Percentiles rank a stretch among this genome's conserved stretches.
Conservation (phyloP, 2,797 vertebrate genomes). For the Lerista edwardsae region DNA sequence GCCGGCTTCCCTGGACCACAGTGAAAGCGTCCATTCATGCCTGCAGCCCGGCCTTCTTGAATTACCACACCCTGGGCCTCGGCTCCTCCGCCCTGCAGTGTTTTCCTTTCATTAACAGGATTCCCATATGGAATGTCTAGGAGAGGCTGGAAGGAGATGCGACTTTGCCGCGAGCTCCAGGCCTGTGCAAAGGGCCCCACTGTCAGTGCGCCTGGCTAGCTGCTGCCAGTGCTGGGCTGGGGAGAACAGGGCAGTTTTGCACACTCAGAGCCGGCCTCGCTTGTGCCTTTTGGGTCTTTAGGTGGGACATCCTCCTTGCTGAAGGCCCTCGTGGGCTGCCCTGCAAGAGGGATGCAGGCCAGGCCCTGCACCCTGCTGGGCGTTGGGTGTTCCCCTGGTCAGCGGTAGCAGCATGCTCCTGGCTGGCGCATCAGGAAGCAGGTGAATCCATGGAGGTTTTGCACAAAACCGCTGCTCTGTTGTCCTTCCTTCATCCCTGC, state of each 20-base stretch:
- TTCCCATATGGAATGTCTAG: constrained; percentile 67
- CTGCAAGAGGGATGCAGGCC: not conserved
- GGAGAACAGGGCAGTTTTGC: not conserved
- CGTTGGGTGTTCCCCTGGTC: too few species aligned
- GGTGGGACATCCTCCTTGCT: not conserved
- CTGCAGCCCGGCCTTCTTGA: constrained; percentile 70
- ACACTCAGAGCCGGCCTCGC: too few species aligned
- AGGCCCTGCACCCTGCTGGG: too few species aligned
- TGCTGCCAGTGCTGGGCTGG: not conserved
- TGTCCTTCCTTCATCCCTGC: too few species aligned
- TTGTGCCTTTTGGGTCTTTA: not conserved
- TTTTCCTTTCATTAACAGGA: constrained; percentile 75
- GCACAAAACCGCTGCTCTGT: too few species aligned
- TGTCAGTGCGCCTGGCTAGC: rapidly evolving
- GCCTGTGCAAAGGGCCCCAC: constrained; percentile 1
- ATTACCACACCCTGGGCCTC: constrained; percentile 73
- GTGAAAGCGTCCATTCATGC: constrained; percentile 83
- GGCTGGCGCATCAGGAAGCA: too few species aligned
- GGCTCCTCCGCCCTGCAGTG: constrained; percentile 56
- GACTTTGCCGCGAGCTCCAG: constrained; percentile 2
- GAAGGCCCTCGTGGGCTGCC: not conserved
- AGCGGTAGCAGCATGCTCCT: too few species aligned
- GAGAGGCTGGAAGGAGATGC: constrained; percentile 59
- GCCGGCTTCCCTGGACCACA: constrained; percentile 58
- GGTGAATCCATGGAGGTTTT: too few species aligned